These are phyloP conservation scores for Aldabrachelys gigantea DNA, from an alignment of 2,113 vertebrate species.

Conservation along the genomic window DNA sequence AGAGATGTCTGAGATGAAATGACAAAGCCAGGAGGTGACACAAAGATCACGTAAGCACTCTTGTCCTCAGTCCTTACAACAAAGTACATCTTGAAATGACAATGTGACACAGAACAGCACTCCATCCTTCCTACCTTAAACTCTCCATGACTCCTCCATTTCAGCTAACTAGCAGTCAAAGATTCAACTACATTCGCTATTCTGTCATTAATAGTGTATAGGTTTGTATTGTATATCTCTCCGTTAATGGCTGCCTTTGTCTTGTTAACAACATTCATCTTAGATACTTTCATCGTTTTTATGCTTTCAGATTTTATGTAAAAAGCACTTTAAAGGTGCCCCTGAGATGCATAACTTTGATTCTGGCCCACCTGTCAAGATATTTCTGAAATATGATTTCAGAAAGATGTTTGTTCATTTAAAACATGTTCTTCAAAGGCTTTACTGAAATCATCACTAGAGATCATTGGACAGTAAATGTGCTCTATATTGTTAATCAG, in stretches of 20 bases:
- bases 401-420: background rate
- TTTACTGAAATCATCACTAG: background rate
- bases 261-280: background rate
- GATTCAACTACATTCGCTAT: background rate
- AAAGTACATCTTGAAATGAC: background rate
- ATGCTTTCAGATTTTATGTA: background rate
- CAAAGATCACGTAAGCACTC: background rate
- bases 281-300: background rate
- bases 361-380: background rate
- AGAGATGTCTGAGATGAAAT: background rate
- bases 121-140: background rate
- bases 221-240: background rate
- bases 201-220: background rate
- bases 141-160: background rate
- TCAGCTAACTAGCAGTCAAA: background rate
- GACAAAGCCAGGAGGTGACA: background rate
- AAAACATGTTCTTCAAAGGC: background rate
- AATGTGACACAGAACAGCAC: background rate
- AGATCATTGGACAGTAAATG: slow-evolving; percentile 7
- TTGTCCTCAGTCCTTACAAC: background rate
- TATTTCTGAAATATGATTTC: slow-evolving; percentile 5
- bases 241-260: background rate
- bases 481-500: slow-evolving; percentile 29
- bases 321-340: background rate
- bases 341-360: slow-evolving; percentile 9